Evolutionary conservation across 53 echinoderm and acorn worm species (phyloP), one percentile per base, ranked within the genome.

Genomic region (Holothuria leucospilota): DNA sequence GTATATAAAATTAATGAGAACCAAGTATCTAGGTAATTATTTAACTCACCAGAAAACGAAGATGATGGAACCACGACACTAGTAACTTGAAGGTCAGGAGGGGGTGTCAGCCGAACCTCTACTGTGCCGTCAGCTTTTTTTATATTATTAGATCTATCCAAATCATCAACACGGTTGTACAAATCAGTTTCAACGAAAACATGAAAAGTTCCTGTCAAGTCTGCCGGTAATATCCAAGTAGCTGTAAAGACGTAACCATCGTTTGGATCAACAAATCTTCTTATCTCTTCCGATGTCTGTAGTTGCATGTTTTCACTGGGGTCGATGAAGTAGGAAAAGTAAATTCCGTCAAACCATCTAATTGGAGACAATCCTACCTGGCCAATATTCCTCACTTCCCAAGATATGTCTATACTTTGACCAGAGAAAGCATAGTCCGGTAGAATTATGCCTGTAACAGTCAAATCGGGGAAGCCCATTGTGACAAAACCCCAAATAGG

Each of bases 401-500:
- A 82, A 20, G 83, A 65, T 20, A 82, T 51, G 23, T 40, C 83
- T 8, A 82, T 66, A n/a, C 24, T n/a, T 51, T 82, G 83, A 23
- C 83, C 83, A 24, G 83, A 82, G 38, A 82, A 82, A 4, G 83
- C 83, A 66, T 63, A 41, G 1, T 40, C 46, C 20, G 83, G 83
- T 41, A 67, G 2, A 6, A 21, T 28, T 20, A 82, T 82, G 23
- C 64, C 66, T 25, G n/a, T 65, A n/a, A 82, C 83, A 5, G 83
- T 67, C 30, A 82, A 51, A 39, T 82, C 83, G 23, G 83, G 83
- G 23, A 82, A 82, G 14, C 23, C 30, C 13, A 42, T 42, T 30
- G 83, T 65, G 13, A 82, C 63, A 66, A 82, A 82, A 20, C 83
- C 83, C 83, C 83, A 82, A 24, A 82, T 28, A n/a, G 83, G 83